These are phyloP conservation scores for Synanthedon myopaeformis DNA, from an alignment of 2,888 invertebrate species.

Conservation along the genomic window DNA sequence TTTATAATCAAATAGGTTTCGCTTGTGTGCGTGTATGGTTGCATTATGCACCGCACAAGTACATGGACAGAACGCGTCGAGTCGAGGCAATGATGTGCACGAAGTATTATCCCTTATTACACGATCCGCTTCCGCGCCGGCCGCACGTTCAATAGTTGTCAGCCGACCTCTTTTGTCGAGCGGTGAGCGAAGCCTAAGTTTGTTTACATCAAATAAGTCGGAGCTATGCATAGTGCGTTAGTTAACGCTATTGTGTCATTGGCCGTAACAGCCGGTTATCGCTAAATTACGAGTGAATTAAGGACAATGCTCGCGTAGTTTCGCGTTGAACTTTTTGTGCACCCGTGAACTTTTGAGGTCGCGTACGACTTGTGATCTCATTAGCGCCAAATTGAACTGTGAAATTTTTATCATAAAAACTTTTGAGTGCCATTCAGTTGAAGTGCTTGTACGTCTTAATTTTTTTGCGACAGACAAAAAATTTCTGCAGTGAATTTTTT, in stretches of 20 bases:
- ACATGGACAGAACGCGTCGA: conserved; percentile 38
- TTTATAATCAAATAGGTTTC: conserved; percentile 62
- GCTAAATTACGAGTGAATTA: conserved; percentile 53
- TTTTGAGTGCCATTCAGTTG: conserved; percentile 21
- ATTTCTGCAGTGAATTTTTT: too few relatives aligned
- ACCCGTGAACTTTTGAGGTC: conserved; percentile 46
- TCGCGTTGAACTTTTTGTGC: conserved; percentile 49
- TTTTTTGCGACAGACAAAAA: background rate
- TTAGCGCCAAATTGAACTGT: conserved; percentile 43
- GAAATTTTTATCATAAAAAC: conserved; percentile 17
- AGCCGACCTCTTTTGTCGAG: conserved; percentile 54
- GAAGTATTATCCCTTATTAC: conserved; percentile 68
- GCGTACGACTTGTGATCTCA: conserved; percentile 30
- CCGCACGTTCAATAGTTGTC: conserved; percentile 61
- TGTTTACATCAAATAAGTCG: conserved; percentile 55
- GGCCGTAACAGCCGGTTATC: conserved; percentile 47
- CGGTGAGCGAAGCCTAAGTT: conserved; percentile 51
- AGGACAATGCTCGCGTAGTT: conserved; percentile 46
- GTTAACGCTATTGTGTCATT: conserved; percentile 62
- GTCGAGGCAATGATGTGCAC: conserved; percentile 63
- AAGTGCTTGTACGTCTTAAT: conserved; percentile 33
- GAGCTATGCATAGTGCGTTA: conserved; percentile 57
- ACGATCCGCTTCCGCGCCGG: conserved; percentile 58
- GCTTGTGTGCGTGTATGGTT: conserved; percentile 51
- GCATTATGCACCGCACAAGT: conserved; percentile 61